Evolutionary conservation across 2,888 invertebrate species (phyloP), one percentile per base, ranked within the genome.

Genomic region (Sepioteuthis lessoniana): DNA sequence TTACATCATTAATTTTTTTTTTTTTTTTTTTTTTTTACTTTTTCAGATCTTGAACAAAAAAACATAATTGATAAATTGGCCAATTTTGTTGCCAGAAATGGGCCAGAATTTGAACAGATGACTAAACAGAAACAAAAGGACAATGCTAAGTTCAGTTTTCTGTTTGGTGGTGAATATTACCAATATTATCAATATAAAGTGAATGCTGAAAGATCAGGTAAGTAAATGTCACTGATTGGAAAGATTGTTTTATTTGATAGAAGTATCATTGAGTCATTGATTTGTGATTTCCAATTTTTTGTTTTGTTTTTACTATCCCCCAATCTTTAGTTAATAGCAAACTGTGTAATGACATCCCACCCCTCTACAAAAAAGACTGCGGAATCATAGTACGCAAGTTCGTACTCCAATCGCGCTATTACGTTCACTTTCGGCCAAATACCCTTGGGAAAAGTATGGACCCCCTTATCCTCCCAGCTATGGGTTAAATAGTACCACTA

Each of bases 41-140:
- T 95, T 97, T 90, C 95, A 97, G 99, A 99, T 98, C 98, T 98
- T 97, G 99, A 99, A 97, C 98, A 99, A 96, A 98, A 98, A 97
- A 99, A 99, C 98, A 99, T 99, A 97, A 99, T 99, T 97, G 99
- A 99, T 98, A 99, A 99, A 98, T 98, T 99, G 96, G 99, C 99
- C 31, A 99, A 99, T 97, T 99, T 99, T 98, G 99, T 99, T 95
- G 99, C 99, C 94, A 96, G 99, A 97, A 99, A 99, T 98, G 99
- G 99, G 94, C 99, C 99, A n/a, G 99, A 99, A 97, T 99, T 99
- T 97, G 99, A 99, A 98, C 98, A 98, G 97, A 99, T 99, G 98
- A 99, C 99, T 95, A 99, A 99, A 98, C 98, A 98, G 97, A 99
- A 99, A 97, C 99, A 99, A 97, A 98, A 99, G 97, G 99, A 99